phyloP scores from a whole-genome alignment of 2,888 invertebrate genomes.

The Copidosoma aretas region DNA sequence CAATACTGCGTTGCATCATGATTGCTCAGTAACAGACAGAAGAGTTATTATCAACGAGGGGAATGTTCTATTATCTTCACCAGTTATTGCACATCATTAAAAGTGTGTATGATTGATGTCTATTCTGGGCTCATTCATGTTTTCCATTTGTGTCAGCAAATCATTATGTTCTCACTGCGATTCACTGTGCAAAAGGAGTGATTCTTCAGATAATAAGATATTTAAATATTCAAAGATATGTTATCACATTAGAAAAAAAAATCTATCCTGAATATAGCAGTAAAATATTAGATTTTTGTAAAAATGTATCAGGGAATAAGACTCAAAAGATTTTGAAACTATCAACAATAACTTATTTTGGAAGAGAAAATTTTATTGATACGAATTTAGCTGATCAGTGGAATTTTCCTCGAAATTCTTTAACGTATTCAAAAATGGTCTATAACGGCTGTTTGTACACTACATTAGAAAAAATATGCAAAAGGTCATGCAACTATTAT shows the following conservation, averaged over 20 bases:
- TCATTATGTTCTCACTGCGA: conserved; percentile 24
- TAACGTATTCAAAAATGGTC: conserved; percentile 2
- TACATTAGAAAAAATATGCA: neutral
- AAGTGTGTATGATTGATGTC: conserved; percentile 43
- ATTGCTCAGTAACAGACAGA: conserved; percentile 13
- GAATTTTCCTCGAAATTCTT: neutral
- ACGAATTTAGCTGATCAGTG: neutral
- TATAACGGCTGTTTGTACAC: conserved; percentile 5
- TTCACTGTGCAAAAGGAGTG: conserved; percentile 36
- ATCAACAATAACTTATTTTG: conserved; percentile 10
- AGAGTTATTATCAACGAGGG: conserved; percentile 23
- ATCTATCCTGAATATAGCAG: neutral
- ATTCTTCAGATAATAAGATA: conserved; percentile 27
- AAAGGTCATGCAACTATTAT: neutral
- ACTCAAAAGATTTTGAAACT: neutral
- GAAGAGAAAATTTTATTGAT: neutral
- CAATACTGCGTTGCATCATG: too few species aligned
- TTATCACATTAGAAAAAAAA: conserved; percentile 4
- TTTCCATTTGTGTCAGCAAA: conserved; percentile 41
- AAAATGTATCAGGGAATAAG: neutral
- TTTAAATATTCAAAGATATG: neutral
- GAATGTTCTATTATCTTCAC: conserved; percentile 40
- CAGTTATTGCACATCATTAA: conserved; percentile 39
- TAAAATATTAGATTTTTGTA: neutral
- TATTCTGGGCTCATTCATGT: conserved; percentile 41